A percentile compares a stretch with the other conserved stretches of the same genome.
These are phyloP conservation scores for Oncorhynchus mykiss DNA, from an alignment of 2,113 vertebrate genomes.

Conservation along the genomic window DNA sequence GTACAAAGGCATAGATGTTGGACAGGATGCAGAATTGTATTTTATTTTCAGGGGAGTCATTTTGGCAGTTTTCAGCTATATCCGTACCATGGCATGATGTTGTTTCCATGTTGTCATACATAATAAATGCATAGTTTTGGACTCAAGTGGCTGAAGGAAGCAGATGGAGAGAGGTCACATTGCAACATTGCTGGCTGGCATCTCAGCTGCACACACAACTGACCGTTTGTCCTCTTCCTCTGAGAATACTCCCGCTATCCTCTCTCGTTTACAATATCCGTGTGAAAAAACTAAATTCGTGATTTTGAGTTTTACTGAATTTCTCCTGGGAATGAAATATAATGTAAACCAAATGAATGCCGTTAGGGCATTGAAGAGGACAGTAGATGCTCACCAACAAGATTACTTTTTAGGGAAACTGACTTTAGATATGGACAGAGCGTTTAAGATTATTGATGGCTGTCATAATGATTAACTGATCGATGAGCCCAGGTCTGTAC, in stretches of 20 bases:
- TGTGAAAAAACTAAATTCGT: slow-evolving; percentile 18
- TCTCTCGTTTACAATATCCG: slow-evolving; percentile 21
- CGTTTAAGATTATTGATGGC: no score
- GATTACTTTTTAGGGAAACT: no score
- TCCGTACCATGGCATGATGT: not conserved
- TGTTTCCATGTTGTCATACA: slow-evolving; percentile 23
- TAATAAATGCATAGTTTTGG: slow-evolving; percentile 42
- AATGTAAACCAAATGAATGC: no score
- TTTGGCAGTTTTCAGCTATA: slow-evolving; percentile 1
- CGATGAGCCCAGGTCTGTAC: no score
- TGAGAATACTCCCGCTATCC: not conserved
- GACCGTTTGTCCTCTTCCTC: slow-evolving; percentile 37
- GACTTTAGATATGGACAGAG: no score
- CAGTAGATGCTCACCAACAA: no score
- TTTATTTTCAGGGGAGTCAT: not conserved
- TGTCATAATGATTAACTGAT: no score
- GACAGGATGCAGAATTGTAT: not conserved
- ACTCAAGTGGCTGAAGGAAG: slow-evolving; percentile 43
- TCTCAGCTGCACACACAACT: slow-evolving; percentile 50
- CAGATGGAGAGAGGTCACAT: slow-evolving; percentile 53
- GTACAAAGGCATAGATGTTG: not conserved
- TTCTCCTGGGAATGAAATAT: no score
- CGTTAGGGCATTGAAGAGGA: no score
- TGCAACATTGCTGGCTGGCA: slow-evolving; percentile 60
- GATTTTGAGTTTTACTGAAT: not conserved